Percentiles rank a stretch among this genome's conserved stretches.
phyloP scores from a whole-genome alignment of 2,113 vertebrate species.

The Hydropotes inermis region DNA sequence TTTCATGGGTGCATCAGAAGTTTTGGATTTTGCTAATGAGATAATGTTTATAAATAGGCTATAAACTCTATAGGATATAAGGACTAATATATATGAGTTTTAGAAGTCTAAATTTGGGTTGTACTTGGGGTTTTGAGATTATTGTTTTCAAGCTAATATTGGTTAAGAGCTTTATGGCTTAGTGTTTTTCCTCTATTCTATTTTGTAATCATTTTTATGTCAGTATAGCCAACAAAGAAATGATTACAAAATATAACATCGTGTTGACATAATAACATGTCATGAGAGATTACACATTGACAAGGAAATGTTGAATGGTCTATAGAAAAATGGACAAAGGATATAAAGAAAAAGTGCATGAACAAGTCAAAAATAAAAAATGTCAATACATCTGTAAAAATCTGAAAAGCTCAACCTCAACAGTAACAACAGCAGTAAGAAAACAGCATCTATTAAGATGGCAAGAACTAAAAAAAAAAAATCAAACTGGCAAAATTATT shows the following conservation, averaged over 20 bases:
- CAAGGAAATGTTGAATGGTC: not conserved
- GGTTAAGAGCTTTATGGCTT: not conserved
- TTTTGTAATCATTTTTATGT: not conserved
- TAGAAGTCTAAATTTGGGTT: not conserved
- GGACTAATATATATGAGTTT: not conserved
- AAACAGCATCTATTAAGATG: not conserved
- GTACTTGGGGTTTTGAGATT: not conserved
- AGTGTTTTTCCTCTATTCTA: not conserved
- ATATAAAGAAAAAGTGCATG: not conserved
- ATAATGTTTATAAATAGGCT: constrained; percentile 5
- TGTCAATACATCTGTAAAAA: not conserved
- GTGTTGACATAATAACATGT: not conserved
- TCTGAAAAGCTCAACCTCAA: not conserved
- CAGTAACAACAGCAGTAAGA: not conserved
- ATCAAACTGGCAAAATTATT: not conserved
- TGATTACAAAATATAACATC: not conserved
- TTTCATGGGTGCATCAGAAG: not conserved
- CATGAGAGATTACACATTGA: not conserved
- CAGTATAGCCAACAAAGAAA: not conserved
- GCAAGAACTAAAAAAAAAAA: not conserved
- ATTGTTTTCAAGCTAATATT: not conserved
- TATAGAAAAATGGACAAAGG: not conserved
- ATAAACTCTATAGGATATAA: not conserved
- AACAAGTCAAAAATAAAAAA: not conserved
- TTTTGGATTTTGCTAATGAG: constrained; percentile 37